Conservation (phyloP, 2,113 vertebrate genomes). For the Anolis carolinensis region DNA sequence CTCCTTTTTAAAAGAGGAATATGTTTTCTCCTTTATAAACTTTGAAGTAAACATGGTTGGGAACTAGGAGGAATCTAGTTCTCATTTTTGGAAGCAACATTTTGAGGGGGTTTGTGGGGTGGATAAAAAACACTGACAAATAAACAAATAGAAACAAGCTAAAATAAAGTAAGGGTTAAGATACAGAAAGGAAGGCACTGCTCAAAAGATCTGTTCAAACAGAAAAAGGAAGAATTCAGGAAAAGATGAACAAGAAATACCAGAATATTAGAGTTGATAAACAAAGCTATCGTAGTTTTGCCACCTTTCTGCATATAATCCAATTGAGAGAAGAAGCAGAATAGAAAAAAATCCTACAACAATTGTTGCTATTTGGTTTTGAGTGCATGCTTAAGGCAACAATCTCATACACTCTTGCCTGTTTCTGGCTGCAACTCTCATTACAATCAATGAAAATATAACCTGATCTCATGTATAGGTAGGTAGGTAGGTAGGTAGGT, state of each 20-base stretch:
- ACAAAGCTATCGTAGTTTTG: too few species aligned
- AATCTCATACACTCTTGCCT: neutral
- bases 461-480: neutral
- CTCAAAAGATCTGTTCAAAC: neutral
- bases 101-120: conserved; percentile 12
- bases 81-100: conserved; percentile 11
- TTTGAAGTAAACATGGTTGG: conserved; percentile 31
- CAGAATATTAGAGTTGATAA: conserved; percentile 52
- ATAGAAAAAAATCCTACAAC: too few species aligned
- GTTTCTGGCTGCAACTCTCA: too few species aligned
- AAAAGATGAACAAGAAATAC: conserved; percentile 50
- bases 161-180: conserved; percentile 38
- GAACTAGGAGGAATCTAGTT: conserved; percentile 37
- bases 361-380: neutral
- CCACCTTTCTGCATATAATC: neutral
- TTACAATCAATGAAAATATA: neutral
- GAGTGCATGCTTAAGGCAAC: neutral
- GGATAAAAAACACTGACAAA: conserved; percentile 37
- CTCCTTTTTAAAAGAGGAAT: too few species aligned
- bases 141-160: conserved; percentile 12
- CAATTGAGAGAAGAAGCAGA: neutral
- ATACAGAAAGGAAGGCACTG: conserved; percentile 33
- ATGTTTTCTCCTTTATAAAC: conserved; percentile 32
- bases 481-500: too few species aligned
- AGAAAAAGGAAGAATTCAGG: conserved; percentile 18